Evolutionary conservation across 2,888 invertebrate genomes (phyloP).

Genomic region (Tiliacea aurago): DNA sequence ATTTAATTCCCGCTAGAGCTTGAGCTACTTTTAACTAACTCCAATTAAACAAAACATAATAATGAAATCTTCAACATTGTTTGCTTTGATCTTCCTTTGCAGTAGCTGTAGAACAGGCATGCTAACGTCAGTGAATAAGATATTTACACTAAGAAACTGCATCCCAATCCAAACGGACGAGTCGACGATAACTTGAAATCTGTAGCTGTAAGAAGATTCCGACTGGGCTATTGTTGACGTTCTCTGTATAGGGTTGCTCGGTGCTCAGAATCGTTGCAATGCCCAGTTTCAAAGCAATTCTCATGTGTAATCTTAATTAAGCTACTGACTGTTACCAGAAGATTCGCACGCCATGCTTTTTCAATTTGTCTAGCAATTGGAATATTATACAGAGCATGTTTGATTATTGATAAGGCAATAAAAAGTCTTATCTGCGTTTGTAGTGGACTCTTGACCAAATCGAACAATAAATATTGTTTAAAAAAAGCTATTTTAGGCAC

Average conservation of each 20-base stretch:
- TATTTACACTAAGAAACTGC: constrained; percentile 57
- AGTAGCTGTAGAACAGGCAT: constrained; percentile 20
- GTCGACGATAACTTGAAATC: constrained; percentile 56
- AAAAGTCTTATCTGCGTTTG: background rate
- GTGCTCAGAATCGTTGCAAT: constrained; percentile 2
- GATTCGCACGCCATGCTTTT: background rate
- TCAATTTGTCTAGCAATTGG: no score
- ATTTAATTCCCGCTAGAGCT: background rate
- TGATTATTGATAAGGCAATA: background rate
- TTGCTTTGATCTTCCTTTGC: constrained; percentile 3
- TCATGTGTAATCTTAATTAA: background rate
- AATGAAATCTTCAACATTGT: constrained; percentile 2
- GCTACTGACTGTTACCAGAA: background rate
- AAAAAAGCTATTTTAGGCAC: no score
- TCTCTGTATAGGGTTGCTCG: constrained; percentile 34
- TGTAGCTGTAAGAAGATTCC: constrained; percentile 57
- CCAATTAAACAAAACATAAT: background rate
- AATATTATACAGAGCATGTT: background rate
- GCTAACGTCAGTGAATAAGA: constrained; percentile 40
- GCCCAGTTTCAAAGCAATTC: background rate
- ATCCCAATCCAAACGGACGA: constrained; percentile 30
- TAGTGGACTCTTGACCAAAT: background rate
- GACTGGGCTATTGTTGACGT: constrained; percentile 52
- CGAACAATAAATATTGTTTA: no score
- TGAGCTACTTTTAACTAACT: no score